Base-by-base conservation (phyloP, 1,140 invertebrate genomes). In the Cepaea nemoralis region DNA sequence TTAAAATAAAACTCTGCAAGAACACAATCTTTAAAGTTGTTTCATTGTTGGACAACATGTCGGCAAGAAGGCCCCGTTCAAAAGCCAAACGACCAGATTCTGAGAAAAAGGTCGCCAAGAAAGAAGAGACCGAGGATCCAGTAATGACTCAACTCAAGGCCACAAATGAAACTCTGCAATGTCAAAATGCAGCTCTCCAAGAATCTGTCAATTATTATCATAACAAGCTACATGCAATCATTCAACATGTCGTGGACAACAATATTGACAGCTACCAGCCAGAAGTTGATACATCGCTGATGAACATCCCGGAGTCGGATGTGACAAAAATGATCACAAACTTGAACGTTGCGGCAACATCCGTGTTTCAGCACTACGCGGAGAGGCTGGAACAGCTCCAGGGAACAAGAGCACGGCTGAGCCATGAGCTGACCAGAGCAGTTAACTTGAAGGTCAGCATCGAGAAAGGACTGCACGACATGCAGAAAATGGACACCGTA, bases 341-440 rank as follows among this genome's bases (percentile, higher is more conserved):
- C 35, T 59, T 88, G 74, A 74, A 75, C 37, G 74, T 81, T 74
- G 83, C 70, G 59, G 83, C 78, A 55, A 31, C 37, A 6, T 31
- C 27, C 48, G 59, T 40, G 40, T 55, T 74, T 33, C 66, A 81
- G 27, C 24, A 59, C 8, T 69, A 82, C 39, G 89, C 86, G 39
- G 77, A 80, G 10, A 79, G 88, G 55, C 74, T 91, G 59, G 89
- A 90, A 70, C 89, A 91, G 59, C 69, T 91, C 33, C 89, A 91
- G 76, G 90, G 89, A 33, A 82, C 89, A 78, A 84, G 89, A 24
- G 90, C 90, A 59, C 84, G 87, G 69, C 59, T 89, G 73, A 89
- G 83, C 67, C 84, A 82, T 76, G 88, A 91, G 79, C 75, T 90
- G 27, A 88, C 87, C 0, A 89, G 88, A 79, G 77, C 90, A 77